Conservation (phyloP, 2,113 vertebrate species). For the Pyrgilauda ruficollis region DNA sequence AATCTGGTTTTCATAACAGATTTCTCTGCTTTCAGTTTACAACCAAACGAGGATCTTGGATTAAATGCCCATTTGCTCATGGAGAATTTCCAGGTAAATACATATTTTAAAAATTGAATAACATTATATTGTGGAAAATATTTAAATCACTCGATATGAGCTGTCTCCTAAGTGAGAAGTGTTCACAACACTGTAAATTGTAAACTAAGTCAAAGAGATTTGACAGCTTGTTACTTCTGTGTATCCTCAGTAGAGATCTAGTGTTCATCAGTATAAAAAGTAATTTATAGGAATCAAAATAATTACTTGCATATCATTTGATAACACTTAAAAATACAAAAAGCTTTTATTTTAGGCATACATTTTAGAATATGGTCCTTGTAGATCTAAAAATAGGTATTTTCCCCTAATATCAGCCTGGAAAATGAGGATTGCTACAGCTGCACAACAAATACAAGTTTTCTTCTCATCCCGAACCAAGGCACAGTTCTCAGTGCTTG, state of each 20-base stretch:
- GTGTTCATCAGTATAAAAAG: background rate
- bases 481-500: constrained; percentile 59
- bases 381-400: background rate
- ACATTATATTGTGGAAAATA: background rate
- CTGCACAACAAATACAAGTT: constrained; percentile 46
- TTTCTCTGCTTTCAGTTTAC: constrained; percentile 76
- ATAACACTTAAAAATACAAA: background rate
- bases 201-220: background rate
- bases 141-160: background rate
- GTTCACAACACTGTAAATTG: background rate
- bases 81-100: constrained; percentile 76
- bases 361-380: background rate
- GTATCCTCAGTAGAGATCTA: background rate
- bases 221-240: background rate
- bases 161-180: background rate
- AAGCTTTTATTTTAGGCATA: background rate
- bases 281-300: background rate
- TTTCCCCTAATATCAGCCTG: constrained; percentile 54
- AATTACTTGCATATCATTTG: background rate
- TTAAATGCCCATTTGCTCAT: constrained; percentile 80
- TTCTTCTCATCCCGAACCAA: constrained; percentile 52
- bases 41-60: constrained; percentile 70
- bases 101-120: background rate
- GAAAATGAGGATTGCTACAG: constrained; percentile 57
- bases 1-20: background rate